phyloP scores from a whole-genome alignment of 1,140 invertebrate species.

The Caenorhabditis tropicalis region DNA sequence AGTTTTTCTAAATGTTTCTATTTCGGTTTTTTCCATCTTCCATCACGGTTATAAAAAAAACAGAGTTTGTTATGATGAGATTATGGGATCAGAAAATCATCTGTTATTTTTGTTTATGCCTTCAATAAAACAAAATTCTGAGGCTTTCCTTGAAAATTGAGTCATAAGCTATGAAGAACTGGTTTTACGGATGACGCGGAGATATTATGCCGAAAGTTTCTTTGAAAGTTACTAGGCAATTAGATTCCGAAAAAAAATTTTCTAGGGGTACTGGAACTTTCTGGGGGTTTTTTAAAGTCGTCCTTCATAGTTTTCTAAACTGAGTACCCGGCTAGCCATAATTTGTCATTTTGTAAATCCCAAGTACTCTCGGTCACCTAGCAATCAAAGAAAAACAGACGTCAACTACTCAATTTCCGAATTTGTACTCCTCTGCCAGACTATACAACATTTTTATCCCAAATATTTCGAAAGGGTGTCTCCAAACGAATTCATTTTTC shows the following conservation, averaged over 20 bases:
- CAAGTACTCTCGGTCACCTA: background rate
- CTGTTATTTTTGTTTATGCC: no score
- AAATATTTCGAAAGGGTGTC: background rate
- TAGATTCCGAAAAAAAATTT: no score
- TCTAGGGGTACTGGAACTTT: no score
- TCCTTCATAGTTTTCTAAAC: no score
- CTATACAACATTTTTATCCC: background rate
- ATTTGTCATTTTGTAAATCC: background rate
- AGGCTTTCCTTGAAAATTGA: background rate
- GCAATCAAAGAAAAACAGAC: background rate
- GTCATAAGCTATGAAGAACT: background rate
- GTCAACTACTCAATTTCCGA: background rate
- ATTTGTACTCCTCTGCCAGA: background rate
- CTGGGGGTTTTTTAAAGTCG: no score
- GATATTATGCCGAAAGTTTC: background rate
- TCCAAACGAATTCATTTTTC: background rate
- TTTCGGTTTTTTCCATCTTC: no score
- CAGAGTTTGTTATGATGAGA: no score
- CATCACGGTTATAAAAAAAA: no score
- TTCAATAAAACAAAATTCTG: background rate
- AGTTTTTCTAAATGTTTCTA: no score
- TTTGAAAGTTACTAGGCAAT: no score
- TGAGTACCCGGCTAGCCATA: background rate
- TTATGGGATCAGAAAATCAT: no score
- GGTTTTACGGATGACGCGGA: background rate